A percentile compares a stretch with the other conserved stretches of the same genome.
These are phyloP conservation scores for Gnatocerus cornutus DNA, from an alignment of 2,888 invertebrate species.

Conservation along the genomic window DNA sequence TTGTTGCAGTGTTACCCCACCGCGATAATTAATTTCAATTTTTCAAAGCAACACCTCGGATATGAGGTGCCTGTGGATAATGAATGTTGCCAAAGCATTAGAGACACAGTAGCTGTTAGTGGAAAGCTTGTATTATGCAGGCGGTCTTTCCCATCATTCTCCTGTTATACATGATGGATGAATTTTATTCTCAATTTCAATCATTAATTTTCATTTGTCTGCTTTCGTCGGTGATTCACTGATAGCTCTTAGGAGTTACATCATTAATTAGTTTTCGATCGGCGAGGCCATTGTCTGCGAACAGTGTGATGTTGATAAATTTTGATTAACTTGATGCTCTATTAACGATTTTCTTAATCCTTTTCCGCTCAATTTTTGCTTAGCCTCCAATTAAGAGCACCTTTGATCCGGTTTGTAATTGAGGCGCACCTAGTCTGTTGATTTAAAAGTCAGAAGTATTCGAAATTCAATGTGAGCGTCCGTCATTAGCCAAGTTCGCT, in stretches of 20 bases:
- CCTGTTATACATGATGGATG: conserved; percentile 64
- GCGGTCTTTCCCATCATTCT: conserved; percentile 62
- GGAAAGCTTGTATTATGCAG: conserved; percentile 56
- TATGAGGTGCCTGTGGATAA: conserved; percentile 37
- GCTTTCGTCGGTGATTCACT: conserved; percentile 65
- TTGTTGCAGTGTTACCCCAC: conserved; percentile 30
- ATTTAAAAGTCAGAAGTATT: too few species aligned
- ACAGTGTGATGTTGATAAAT: conserved; percentile 43
- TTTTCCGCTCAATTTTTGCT: neutral
- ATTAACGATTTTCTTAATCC: conserved; percentile 38
- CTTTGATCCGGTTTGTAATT: neutral
- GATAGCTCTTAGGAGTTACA: conserved; percentile 53
- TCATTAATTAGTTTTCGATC: conserved; percentile 64
- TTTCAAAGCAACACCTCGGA: conserved; percentile 48
- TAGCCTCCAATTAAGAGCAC: neutral
- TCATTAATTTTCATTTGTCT: conserved; percentile 69
- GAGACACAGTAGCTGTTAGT: conserved; percentile 55
- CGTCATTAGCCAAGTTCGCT: conserved; percentile 59
- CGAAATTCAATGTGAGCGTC: conserved; percentile 52
- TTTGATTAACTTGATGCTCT: conserved; percentile 43
- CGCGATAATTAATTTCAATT: conserved; percentile 48
- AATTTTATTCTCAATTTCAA: conserved; percentile 64
- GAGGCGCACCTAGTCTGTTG: neutral
- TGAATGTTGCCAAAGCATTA: conserved; percentile 58
- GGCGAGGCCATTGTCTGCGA: conserved; percentile 48